Evolutionary conservation across 1,140 invertebrate genomes (phyloP), one percentile per base, ranked within the genome.

Genomic region (Caerostris extrusa): DNA sequence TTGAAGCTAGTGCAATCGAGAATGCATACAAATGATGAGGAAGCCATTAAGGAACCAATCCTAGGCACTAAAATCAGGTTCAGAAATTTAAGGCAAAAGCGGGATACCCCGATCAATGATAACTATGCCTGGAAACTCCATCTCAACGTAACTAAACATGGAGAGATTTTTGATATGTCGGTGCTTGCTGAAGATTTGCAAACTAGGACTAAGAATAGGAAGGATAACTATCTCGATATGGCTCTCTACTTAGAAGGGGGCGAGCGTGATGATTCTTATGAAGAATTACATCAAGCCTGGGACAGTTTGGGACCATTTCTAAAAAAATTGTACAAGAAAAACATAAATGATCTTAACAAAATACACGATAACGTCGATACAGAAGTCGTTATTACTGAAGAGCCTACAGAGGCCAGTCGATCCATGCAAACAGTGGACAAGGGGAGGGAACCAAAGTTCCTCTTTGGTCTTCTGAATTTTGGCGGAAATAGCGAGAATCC

Each of bases 211-310:
- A 77, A 77, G 12, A 12, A 19, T 5, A 8, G 61, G 2, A 67
- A 67, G n/a, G 77, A 85, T 19, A 57, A 60, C 7, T 60, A 58
- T 58, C 17, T 85, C 17, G 56, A 60, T 19, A 85, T 85, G 56
- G 83, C 56, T 5, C 19, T 85, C n/a, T 50, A 57, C 6, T 8
- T 85, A 7, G 17, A 57, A 34, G 83, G 56, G 34, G 57, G 17
- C 19, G 56, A 17, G n/a, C 83, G 55, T n/a, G 56, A 85, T 19
- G 6, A 58, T 5, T 85, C 83, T 14, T 57, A 19, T 7, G 17
- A 60, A 60, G 56, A 85, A n/a, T 34, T 85, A 17, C 57, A 85
- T 34, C 55, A 85, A 19, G 83, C 83, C 6, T 85, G 83, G 83
- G 83, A 85, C 6, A 58, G 55, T 4, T 57, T 85, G 3, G 83